Base-by-base conservation (phyloP, 1,140 invertebrate genomes). In the Drosophila bocki region DNA sequence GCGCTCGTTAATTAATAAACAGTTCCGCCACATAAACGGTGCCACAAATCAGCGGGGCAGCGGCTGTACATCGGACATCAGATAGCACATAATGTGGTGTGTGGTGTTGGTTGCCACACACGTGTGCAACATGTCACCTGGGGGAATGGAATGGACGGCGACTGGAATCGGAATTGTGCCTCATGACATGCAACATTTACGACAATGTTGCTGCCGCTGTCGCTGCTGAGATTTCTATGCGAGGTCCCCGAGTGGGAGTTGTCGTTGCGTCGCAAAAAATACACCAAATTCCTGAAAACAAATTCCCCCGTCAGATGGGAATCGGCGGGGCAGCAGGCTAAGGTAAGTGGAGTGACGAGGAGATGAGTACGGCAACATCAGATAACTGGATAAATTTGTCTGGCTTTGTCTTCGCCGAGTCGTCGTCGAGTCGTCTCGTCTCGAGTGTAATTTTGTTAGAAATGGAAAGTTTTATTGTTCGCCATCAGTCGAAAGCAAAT, bases 401-500 rank as follows among this genome's bases (percentile, higher is more conserved):
- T 77, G 50, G 71, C 71, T 78, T 83, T 87, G 82, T 72, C 71
- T 80, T 50, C 33, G 48, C 35, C 53, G 19, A 17, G 47, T 11
- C 13, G 9, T 50, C 48, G 48, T 17, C 48, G 48, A 12, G n/a
- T 32, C n/a, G 19, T 22, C 35, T 39, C 59, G 44, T 44, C 32
- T 76, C 35, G 50, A 78, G 75, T 70, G 78, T 81, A 86, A 85
- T 87, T 83, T 87, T 87, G 76, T 84, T 87, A 70, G 80, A 90
- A 87, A 87, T 88, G 84, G 84, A 87, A 87, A 87, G 84, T 87
- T 87, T 86, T 84, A 84, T 87, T 88, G 84, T 87, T 72, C 39
- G 74, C 70, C 64, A 78, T 82, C 65, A 71, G 67, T 80, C 67
- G 71, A 78, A 88, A 83, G 72, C 72, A 78, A 87, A 88, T 80